A percentile compares a stretch with the other conserved stretches of the same genome.
These are phyloP conservation scores for Drosophila novamexicana DNA, from an alignment of 1,140 invertebrate species.

Conservation along the genomic window DNA sequence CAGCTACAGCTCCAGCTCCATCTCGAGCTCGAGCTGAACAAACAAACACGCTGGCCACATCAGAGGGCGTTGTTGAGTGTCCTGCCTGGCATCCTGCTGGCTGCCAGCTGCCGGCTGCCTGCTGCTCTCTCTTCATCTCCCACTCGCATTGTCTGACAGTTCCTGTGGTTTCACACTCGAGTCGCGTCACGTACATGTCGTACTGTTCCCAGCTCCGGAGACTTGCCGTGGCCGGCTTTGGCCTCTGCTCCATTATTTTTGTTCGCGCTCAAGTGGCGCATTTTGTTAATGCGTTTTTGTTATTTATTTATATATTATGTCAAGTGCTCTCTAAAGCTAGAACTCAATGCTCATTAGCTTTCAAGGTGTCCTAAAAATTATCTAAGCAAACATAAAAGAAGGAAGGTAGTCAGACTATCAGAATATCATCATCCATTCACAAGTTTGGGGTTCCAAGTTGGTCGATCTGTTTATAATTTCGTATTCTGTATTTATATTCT, in stretches of 20 bases:
- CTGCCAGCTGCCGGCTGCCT: not conserved
- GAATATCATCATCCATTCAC: no score
- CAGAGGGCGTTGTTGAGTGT: constrained; percentile 25
- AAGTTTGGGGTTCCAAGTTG: no score
- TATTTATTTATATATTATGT: constrained; percentile 58
- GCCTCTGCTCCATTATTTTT: constrained; percentile 2
- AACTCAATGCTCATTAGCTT: constrained; percentile 30
- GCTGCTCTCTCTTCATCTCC: not conserved
- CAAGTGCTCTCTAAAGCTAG: constrained; percentile 33
- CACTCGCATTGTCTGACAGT: constrained; percentile 3
- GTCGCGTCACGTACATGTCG: constrained; percentile 67
- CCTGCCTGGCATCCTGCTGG: constrained; percentile 52
- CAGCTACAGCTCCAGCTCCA: not conserved
- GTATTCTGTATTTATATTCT: no score
- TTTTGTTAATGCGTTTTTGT: constrained; percentile 59
- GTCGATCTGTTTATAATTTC: no score
- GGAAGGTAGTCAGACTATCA: no score
- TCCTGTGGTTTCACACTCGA: constrained; percentile 66
- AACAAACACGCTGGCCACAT: constrained; percentile 47
- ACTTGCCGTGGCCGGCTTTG: constrained; percentile 2
- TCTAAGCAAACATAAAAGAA: no score
- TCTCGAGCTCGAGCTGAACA: constrained; percentile 20
- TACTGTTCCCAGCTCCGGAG: constrained; percentile 19
- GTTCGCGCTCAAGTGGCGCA: constrained; percentile 47
- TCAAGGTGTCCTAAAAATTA: constrained; percentile 22